Evolutionary conservation across 1,140 invertebrate genomes (phyloP), one percentile per base, ranked within the genome.

Genomic region (Pseudachorutes palmiensis): DNA sequence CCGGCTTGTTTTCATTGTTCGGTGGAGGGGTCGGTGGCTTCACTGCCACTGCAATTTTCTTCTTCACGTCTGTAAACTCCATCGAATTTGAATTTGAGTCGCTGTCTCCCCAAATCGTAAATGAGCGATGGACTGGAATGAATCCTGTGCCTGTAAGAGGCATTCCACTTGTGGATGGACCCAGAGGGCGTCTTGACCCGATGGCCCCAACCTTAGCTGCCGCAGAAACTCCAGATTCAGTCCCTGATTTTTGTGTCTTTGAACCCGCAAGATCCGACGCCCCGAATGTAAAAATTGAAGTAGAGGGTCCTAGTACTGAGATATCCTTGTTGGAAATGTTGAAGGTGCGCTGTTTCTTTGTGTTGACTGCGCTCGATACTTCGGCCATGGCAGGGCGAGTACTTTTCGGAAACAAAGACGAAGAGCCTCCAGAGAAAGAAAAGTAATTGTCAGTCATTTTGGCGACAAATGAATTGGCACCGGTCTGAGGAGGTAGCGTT

Each of bases 351-450:
- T 19, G 51, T 22, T 55, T 55, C 51, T 55, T 9, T 19, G 51
- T 5, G 51, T 66, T 66, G 22, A 48, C 24, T n/a, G 55, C 36
- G 19, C 55, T 58, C 33, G 64, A 65, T 2, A 66, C 57, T 41
- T 66, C 65, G 22, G 57, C 45, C 65, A 66, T 66, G 28, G 65
- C 65, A 0, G 65, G 29, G 57, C 65, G 65, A 30, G 41, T n/a
- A 16, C 33, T 36, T 1, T 19, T 30, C 32, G 66, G 66, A 58
- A 68, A 68, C 41, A 67, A 49, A 26, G 55, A 67, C 2, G 65
- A 16, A 9, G 65, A 67, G 24, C 65, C 65, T 14, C 65, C 65
- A n/a, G 69, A 66, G 49, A 70, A 70, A 3, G 69, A 70, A 19
- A 70, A 70, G 45, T 66, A 67, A 36, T 67, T 70, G 49, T 64